These are phyloP conservation scores for Sinella curviseta DNA, from an alignment of 1,140 invertebrate genomes.

Conservation along the genomic window DNA sequence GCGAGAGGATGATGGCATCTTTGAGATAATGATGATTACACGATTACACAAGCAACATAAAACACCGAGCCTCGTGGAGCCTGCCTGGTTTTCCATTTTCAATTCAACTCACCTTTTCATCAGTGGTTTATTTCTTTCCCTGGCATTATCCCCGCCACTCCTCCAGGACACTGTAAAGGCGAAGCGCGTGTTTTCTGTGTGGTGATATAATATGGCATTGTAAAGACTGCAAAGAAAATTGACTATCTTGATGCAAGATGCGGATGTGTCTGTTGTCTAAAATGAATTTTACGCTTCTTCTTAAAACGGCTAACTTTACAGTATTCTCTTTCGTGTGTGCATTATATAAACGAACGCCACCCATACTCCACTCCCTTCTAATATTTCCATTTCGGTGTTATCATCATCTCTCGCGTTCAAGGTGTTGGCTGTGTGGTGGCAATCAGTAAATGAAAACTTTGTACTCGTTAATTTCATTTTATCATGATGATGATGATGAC, in stretches of 20 bases:
- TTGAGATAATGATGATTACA: no score
- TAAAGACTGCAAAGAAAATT: no score
- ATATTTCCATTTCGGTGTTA: no score
- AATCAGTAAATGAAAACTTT: constrained; percentile 6
- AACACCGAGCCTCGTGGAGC: not conserved
- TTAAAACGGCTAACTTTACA: not conserved
- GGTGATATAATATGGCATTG: no score
- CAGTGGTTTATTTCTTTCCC: not conserved
- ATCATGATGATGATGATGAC: no score
- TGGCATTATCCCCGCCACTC: no score
- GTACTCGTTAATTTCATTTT: not conserved
- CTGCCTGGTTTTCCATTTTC: not conserved
- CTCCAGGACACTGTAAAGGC: no score
- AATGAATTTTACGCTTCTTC: not conserved
- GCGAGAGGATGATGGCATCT: not conserved
- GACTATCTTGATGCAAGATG: no score
- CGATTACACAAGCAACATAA: not conserved
- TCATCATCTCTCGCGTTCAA: not conserved
- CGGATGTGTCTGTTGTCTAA: no score
- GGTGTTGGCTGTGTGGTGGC: constrained; percentile 1
- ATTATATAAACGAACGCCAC: not conserved
- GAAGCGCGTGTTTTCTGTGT: no score
- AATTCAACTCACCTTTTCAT: not conserved
- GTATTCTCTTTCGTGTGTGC: not conserved
- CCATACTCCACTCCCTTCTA: not conserved